phyloP scores from a whole-genome alignment of 2,888 invertebrate genomes.

The Ophion ventricosus region DNA sequence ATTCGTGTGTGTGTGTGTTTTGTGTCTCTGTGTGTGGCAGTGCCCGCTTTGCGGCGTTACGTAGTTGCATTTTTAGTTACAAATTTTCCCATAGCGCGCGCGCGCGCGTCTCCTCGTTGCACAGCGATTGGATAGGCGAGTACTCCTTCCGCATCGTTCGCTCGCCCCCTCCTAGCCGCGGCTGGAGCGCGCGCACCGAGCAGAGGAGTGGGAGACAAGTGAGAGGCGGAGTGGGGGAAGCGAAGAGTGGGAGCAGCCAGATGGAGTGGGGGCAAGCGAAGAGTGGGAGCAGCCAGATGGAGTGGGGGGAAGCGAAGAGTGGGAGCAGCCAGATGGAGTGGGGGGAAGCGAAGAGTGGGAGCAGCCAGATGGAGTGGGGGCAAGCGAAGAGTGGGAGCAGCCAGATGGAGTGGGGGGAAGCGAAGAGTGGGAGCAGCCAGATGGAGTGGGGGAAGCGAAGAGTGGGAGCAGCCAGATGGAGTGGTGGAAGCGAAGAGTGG shows the following conservation, averaged over 20 bases:
- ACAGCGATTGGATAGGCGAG: too few species aligned
- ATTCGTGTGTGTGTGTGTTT: not conserved
- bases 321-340: too few species aligned
- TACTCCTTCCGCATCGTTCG: not conserved
- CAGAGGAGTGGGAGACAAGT: not conserved
- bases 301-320: not conserved
- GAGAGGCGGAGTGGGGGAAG: not conserved
- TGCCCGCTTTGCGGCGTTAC: conserved; percentile 81
- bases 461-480: too few species aligned
- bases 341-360: not conserved
- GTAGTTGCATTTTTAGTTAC: conserved; percentile 70
- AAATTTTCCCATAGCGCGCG: conserved; percentile 28
- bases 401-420: not conserved
- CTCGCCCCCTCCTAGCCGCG: not conserved
- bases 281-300: not conserved
- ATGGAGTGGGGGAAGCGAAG: not conserved
- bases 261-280: not conserved
- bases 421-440: not conserved
- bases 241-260: not conserved
- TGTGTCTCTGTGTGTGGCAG: conserved; percentile 75
- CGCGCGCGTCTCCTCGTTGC: not conserved
- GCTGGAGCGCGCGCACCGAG: not conserved
- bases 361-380: not conserved
- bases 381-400: not conserved
- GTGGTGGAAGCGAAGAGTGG: not conserved